Conservation (phyloP, 2,888 invertebrate genomes). For the Pseudococcus viburni region DNA sequence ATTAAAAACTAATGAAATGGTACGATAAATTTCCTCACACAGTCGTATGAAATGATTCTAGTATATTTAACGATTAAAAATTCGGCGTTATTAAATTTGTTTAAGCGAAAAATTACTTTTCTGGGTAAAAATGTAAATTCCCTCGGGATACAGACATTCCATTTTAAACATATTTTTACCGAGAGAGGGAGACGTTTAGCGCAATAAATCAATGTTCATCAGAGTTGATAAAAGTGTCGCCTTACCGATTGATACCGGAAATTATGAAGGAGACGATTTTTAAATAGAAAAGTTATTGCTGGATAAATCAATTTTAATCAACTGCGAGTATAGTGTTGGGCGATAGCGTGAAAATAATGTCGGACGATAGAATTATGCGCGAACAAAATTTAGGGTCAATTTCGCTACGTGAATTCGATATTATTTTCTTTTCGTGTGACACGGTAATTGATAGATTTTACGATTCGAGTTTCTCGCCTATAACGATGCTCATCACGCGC, state of each 20-base stretch:
- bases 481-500: not conserved
- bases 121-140: not conserved
- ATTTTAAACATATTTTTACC: not conserved
- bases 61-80: not conserved
- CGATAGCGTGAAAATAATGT: not conserved
- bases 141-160: not conserved
- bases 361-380: not conserved
- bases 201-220: not conserved
- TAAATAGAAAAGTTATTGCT: not conserved
- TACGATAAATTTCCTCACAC: no score
- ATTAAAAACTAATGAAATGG: no score
- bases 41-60: not conserved
- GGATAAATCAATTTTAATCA: not conserved
- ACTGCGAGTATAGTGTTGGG: not conserved
- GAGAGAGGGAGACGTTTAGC: not conserved
- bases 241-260: not conserved
- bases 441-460: not conserved
- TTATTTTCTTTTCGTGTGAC: not conserved
- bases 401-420: not conserved
- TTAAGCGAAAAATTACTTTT: not conserved
- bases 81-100: not conserved
- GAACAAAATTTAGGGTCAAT: not conserved
- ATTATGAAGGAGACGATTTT: not conserved
- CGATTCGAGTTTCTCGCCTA: not conserved
- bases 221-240: not conserved